Evolutionary conservation across 2,888 invertebrate species (phyloP).

Genomic region (Drosophila birchii): DNA sequence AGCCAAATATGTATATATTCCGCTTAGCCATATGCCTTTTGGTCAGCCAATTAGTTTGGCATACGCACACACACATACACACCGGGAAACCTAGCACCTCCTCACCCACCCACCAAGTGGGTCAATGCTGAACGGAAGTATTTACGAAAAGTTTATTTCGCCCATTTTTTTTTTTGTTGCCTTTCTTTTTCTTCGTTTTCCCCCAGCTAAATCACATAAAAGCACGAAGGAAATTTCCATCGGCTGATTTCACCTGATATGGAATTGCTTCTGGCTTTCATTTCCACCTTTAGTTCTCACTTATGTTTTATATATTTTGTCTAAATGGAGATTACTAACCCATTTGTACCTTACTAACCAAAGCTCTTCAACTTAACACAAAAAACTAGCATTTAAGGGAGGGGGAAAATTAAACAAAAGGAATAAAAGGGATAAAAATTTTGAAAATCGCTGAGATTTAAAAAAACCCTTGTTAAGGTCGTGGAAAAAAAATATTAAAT

Average conservation of each 20-base stretch:
- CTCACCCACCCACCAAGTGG: conserved; percentile 11
- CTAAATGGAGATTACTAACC: conserved; percentile 4
- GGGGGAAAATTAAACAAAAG: too few relatives aligned
- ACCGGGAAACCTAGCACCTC: background rate
- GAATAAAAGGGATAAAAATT: too few relatives aligned
- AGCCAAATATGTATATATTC: conserved; percentile 40
- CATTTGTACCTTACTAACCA: background rate
- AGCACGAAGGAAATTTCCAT: conserved; percentile 33
- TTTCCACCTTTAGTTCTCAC: background rate
- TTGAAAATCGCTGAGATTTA: too few relatives aligned
- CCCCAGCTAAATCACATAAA: conserved; percentile 30
- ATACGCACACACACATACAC: background rate
- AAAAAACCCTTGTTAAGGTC: too few relatives aligned
- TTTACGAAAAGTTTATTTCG: conserved; percentile 38
- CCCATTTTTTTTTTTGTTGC: conserved; percentile 16
- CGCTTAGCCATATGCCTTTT: conserved; percentile 22
- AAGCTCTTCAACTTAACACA: background rate
- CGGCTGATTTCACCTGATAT: conserved; percentile 10
- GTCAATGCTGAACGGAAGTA: conserved; percentile 40
- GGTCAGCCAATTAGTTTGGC: conserved; percentile 43
- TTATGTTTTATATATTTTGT: background rate
- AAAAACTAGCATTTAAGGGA: background rate
- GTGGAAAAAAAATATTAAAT: background rate
- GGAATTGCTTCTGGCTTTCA: conserved; percentile 3
- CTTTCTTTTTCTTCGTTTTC: background rate